phyloP scores from a whole-genome alignment of 2,797 vertebrate species.

The Zalophus californianus region DNA sequence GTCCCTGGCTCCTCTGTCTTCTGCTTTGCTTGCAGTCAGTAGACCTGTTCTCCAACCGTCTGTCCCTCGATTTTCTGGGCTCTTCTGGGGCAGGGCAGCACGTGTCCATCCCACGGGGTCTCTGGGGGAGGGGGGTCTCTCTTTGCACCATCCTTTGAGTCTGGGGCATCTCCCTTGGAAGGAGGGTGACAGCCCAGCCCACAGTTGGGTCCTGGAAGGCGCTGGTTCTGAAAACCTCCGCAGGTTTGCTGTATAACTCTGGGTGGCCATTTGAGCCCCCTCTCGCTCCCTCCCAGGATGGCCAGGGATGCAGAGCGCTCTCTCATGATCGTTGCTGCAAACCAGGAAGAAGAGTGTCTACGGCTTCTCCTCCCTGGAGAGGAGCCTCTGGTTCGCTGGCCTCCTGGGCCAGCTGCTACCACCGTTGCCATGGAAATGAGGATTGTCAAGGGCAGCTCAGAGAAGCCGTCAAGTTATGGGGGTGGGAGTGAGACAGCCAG shows the following conservation, averaged over 20 bases:
- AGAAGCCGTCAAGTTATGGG: neutral
- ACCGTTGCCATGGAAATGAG: neutral
- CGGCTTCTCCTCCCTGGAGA: neutral
- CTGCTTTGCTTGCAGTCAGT: neutral
- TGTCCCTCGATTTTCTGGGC: neutral
- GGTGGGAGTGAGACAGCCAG: neutral
- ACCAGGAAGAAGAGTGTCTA: neutral
- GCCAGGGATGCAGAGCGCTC: neutral
- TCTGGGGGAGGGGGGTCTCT: neutral
- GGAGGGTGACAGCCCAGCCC: neutral
- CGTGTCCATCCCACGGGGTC: neutral
- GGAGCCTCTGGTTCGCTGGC: neutral
- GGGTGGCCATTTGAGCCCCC: neutral
- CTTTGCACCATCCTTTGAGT: neutral
- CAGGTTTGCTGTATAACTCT: neutral
- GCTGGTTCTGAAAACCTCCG: neutral
- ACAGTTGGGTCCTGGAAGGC: neutral
- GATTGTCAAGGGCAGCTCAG: neutral
- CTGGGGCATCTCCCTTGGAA: neutral
- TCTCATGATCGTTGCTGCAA: neutral
- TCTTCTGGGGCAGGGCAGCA: neutral
- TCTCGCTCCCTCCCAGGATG: neutral
- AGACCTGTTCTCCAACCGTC: neutral
- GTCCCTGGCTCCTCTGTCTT: neutral
- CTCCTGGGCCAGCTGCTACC: neutral